These are phyloP conservation scores for Smutsia temminckii DNA, from an alignment of 2,797 vertebrate genomes.

Conservation along the genomic window DNA sequence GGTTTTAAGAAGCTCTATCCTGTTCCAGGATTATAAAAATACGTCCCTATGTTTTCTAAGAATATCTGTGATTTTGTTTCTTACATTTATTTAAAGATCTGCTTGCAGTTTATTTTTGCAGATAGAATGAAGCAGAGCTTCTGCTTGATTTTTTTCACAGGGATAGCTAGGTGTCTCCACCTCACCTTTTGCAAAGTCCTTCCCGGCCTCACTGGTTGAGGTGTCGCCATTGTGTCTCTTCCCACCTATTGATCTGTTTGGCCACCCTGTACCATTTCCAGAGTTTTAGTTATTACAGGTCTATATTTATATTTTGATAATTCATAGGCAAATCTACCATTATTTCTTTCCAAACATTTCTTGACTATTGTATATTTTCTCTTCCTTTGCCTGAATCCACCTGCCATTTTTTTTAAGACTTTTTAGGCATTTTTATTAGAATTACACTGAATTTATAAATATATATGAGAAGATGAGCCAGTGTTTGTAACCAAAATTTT, in stretches of 20 bases:
- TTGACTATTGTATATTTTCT: background rate
- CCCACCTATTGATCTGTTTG: background rate
- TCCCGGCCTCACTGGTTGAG: background rate
- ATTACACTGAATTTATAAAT: slow-evolving; percentile 11
- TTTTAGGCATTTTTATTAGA: slow-evolving; percentile 44
- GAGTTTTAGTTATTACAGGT: slow-evolving; percentile 9
- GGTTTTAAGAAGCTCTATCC: background rate
- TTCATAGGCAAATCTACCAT: background rate
- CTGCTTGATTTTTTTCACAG: background rate
- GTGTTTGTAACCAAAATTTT: background rate
- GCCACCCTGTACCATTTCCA: background rate
- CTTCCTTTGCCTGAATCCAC: background rate
- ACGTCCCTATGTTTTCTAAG: slow-evolving; percentile 23
- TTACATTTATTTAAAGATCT: slow-evolving; percentile 18
- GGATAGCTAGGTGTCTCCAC: background rate
- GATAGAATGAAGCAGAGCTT: background rate
- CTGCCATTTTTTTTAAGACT: background rate
- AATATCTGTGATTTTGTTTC: background rate
- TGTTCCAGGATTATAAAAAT: background rate
- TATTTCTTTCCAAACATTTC: background rate
- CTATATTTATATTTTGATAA: slow-evolving; percentile 29
- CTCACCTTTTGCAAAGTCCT: background rate
- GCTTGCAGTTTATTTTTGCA: background rate
- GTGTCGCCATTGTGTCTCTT: background rate
- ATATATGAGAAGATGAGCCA: slow-evolving; percentile 15